Conservation (phyloP, 2,888 invertebrate species). For the Lucinisca nassula region DNA sequence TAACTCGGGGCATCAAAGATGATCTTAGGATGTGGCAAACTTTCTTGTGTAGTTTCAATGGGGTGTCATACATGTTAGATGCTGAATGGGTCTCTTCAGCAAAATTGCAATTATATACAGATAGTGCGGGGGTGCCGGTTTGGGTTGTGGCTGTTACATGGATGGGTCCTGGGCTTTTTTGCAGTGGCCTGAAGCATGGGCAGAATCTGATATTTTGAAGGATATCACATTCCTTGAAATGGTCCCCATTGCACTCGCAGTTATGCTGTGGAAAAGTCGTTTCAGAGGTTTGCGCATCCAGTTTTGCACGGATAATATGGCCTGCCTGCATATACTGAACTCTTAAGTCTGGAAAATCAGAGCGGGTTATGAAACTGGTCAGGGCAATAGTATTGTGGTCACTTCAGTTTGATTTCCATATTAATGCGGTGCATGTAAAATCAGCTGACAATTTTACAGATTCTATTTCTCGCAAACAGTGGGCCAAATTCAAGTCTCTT, state of each 20-base stretch:
- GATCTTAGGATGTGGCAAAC: slow-evolving; percentile 13
- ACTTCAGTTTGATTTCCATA: background rate
- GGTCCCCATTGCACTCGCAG: slow-evolving; percentile 11
- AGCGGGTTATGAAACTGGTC: slow-evolving; percentile 21
- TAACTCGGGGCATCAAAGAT: background rate
- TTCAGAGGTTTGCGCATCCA: background rate
- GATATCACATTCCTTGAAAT: slow-evolving; percentile 26
- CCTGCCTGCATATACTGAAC: slow-evolving; percentile 40
- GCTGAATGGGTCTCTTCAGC: background rate
- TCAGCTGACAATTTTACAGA: background rate
- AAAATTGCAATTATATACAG: slow-evolving; percentile 32
- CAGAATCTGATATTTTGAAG: background rate
- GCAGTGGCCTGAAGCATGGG: slow-evolving; percentile 15
- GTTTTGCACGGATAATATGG: slow-evolving; percentile 30
- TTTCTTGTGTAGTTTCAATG: slow-evolving; percentile 21
- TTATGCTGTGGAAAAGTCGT: background rate
- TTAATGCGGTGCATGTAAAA: background rate
- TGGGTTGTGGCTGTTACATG: slow-evolving; percentile 15
- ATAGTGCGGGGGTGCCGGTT: slow-evolving; percentile 31
- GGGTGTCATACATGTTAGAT: background rate
- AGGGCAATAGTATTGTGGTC: slow-evolving; percentile 17
- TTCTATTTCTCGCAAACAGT: background rate
- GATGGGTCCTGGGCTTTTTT: background rate
- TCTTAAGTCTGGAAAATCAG: slow-evolving; percentile 10
- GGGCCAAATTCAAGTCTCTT: no score